Conservation (phyloP, 2,888 invertebrate genomes). For the Scaptodrosophila latifasciaeformis region DNA sequence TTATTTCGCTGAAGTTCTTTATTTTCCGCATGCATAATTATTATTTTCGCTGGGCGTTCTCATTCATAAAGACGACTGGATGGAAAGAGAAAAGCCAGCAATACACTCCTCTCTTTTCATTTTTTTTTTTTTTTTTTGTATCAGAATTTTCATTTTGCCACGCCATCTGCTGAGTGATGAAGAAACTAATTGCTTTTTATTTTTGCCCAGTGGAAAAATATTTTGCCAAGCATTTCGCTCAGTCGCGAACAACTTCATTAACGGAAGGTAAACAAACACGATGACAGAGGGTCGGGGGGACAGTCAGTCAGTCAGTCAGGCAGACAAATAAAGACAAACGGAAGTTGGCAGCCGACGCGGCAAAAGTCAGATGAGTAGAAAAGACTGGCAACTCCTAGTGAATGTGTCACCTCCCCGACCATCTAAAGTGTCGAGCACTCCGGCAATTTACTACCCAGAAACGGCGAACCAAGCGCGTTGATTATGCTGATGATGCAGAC, state of each 20-base stretch:
- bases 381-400: slow-evolving; percentile 2
- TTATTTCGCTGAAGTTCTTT: slow-evolving; percentile 36
- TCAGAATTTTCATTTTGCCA: slow-evolving; percentile 53
- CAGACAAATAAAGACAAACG: slow-evolving; percentile 66
- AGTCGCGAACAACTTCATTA: slow-evolving; percentile 63
- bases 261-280: slow-evolving; percentile 62
- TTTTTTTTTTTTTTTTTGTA: slow-evolving; percentile 5
- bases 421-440: slow-evolving; percentile 43
- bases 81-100: slow-evolving; percentile 1
- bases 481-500: slow-evolving; percentile 67
- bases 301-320: slow-evolving; percentile 30
- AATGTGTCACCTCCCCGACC: slow-evolving; percentile 19
- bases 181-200: slow-evolving; percentile 70
- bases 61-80: slow-evolving; percentile 45
- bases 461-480: slow-evolving; percentile 62
- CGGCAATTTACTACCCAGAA: slow-evolving; percentile 66
- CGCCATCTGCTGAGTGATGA: slow-evolving; percentile 69
- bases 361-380: slow-evolving; percentile 37
- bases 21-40: slow-evolving; percentile 52
- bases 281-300: slow-evolving; percentile 24
- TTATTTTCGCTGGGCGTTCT: slow-evolving; percentile 44
- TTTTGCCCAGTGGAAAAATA: slow-evolving; percentile 50
- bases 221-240: slow-evolving; percentile 49
- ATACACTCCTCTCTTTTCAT: slow-evolving; percentile 2
- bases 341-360: slow-evolving; percentile 52